Conservation (phyloP, 2,797 vertebrate genomes). For the Onychomys leucogaster region DNA sequence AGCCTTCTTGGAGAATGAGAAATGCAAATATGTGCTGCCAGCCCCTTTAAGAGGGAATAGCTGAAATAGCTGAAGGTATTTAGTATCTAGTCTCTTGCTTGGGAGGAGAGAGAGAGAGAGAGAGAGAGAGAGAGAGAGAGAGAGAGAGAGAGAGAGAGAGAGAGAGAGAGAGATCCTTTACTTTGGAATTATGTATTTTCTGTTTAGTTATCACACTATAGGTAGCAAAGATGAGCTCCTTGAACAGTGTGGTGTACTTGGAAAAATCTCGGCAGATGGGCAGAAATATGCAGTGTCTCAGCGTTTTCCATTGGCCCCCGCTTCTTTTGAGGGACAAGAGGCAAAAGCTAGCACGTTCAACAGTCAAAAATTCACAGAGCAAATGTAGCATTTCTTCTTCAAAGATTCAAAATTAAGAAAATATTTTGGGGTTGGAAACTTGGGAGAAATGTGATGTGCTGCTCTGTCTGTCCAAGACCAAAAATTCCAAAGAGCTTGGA, state of each 20-base stretch:
- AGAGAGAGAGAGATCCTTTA: slow-evolving; percentile 39
- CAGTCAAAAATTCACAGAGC: slow-evolving; percentile 84
- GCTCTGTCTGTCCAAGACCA: slow-evolving; percentile 88
- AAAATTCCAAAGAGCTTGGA: slow-evolving; percentile 87
- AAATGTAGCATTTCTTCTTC: slow-evolving; percentile 89
- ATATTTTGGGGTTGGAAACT: slow-evolving; percentile 90
- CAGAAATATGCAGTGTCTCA: slow-evolving; percentile 62
- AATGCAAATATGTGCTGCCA: slow-evolving; percentile 31
- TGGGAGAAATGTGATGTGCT: slow-evolving; percentile 88
- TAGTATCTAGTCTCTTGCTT: slow-evolving; percentile 68
- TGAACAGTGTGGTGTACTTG: slow-evolving; percentile 60
- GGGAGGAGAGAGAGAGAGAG: slow-evolving; percentile 25
- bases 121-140: too few relatives aligned
- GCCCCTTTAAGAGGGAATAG: slow-evolving; percentile 34
- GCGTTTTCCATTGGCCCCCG: slow-evolving; percentile 85
- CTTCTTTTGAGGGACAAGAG: slow-evolving; percentile 73
- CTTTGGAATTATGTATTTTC: slow-evolving; percentile 54
- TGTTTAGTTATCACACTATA: slow-evolving; percentile 54
- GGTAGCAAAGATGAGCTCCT: slow-evolving; percentile 55
- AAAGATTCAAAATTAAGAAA: slow-evolving; percentile 89
- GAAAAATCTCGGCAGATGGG: slow-evolving; percentile 63
- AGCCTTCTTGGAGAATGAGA: slow-evolving; percentile 57
- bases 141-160: not conserved
- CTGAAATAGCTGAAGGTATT: slow-evolving; percentile 38
- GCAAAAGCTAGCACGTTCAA: slow-evolving; percentile 81